Evolutionary conservation across 2,113 vertebrate species (phyloP).

Genomic region (Myocastor coypus): DNA sequence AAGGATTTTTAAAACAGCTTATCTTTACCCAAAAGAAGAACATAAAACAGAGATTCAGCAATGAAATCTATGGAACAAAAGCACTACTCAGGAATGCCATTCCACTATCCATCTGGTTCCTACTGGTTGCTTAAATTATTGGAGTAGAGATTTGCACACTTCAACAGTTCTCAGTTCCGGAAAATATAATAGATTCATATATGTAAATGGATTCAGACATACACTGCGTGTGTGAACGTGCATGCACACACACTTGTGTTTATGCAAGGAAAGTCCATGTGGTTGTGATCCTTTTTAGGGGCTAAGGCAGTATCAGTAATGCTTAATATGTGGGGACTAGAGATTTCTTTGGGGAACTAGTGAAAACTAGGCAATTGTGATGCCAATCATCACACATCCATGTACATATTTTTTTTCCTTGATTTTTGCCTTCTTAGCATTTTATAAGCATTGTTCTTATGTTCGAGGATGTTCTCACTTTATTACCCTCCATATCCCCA

Average conservation of each 20-base stretch:
- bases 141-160: not conserved
- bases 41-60: constrained; percentile 20
- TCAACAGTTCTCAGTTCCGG: constrained; percentile 22
- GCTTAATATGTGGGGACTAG: not conserved
- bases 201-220: not conserved
- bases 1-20: not conserved
- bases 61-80: constrained; percentile 42
- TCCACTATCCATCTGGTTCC: not conserved
- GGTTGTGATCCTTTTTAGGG: not conserved
- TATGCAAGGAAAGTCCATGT: not conserved
- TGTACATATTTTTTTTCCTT: not conserved
- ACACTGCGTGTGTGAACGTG: not conserved
- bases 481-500: not conserved
- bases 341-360: not conserved
- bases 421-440: not conserved
- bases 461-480: not conserved
- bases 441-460: not conserved
- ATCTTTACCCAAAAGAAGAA: not conserved
- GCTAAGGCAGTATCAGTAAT: not conserved
- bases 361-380: not conserved
- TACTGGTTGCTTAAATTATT: not conserved
- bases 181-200: not conserved
- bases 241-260: not conserved
- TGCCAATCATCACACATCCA: not conserved
- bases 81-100: not conserved